Percentiles rank a stretch among this genome's conserved stretches.
Evolutionary conservation across 2,888 invertebrate genomes (phyloP).

Genomic region (Prosopocoilus inquinatus): DNA sequence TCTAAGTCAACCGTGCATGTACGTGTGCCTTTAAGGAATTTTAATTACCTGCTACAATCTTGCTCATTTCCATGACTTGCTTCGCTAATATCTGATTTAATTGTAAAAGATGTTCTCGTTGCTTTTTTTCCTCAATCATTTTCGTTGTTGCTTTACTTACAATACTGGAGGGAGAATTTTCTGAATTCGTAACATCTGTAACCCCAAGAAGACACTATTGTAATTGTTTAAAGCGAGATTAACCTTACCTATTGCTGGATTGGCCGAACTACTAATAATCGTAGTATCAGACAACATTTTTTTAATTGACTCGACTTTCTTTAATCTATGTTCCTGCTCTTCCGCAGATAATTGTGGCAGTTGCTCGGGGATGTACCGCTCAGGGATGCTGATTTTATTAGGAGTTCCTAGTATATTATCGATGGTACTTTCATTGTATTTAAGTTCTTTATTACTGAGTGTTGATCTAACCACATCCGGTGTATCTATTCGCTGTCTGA

Average conservation of each 20-base stretch:
- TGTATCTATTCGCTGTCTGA: slow-evolving; percentile 72
- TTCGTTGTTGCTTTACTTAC: slow-evolving; percentile 43
- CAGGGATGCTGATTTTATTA: slow-evolving; percentile 87
- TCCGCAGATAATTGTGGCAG: slow-evolving; percentile 82
- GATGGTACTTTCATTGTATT: slow-evolving; percentile 77
- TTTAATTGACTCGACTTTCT: slow-evolving; percentile 88
- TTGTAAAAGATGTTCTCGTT: slow-evolving; percentile 84
- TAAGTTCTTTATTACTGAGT: slow-evolving; percentile 61
- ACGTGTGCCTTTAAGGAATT: neutral
- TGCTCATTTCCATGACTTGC: slow-evolving; percentile 93
- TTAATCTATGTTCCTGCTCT: slow-evolving; percentile 77
- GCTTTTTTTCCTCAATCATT: slow-evolving; percentile 77
- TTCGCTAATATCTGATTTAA: slow-evolving; percentile 90
- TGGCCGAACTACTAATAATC: slow-evolving; percentile 49
- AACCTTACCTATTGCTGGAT: slow-evolving; percentile 29
- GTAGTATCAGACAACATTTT: slow-evolving; percentile 82
- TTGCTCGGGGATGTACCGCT: slow-evolving; percentile 89
- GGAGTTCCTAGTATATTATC: slow-evolving; percentile 84
- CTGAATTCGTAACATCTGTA: slow-evolving; percentile 36
- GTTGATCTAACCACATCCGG: slow-evolving; percentile 88
- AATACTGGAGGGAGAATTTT: slow-evolving; percentile 38
- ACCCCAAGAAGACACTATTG: slow-evolving; percentile 2
- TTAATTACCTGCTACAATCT: slow-evolving; percentile 87
- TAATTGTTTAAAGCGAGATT: neutral
- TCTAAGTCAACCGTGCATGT: slow-evolving; percentile 6